Evolutionary conservation across 2,797 vertebrate species (phyloP).

Genomic region (Fistularia tabacaria): DNA sequence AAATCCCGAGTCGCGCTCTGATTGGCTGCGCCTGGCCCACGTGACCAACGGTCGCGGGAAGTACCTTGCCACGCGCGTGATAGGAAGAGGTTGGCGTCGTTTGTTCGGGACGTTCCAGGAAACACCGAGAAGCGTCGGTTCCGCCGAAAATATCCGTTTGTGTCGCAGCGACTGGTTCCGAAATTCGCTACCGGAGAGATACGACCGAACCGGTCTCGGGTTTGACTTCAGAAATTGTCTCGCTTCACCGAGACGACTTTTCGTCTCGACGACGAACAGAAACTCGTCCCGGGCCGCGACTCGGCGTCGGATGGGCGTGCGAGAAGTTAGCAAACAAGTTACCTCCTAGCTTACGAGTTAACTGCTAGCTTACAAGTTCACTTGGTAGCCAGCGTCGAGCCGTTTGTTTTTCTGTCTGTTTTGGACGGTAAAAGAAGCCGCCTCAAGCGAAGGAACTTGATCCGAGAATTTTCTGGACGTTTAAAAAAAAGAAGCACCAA

Average conservation of each 20-base stretch:
- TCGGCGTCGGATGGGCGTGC: slow-evolving; percentile 51
- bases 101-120: not conserved
- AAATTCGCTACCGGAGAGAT: slow-evolving; percentile 3
- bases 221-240: not conserved
- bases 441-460: too few relatives aligned
- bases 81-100: slow-evolving; percentile 35
- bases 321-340: slow-evolving; percentile 19
- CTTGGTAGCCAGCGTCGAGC: not conserved
- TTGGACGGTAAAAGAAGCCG: too few relatives aligned
- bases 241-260: not conserved
- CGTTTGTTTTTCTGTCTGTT: not conserved
- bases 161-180: not conserved
- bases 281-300: slow-evolving; percentile 24
- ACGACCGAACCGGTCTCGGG: not conserved
- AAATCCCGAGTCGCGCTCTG: slow-evolving; percentile 55
- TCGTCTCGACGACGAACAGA: not conserved
- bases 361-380: slow-evolving; percentile 17
- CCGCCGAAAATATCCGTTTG: not conserved
- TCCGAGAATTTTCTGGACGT: not conserved
- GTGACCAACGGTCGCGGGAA: slow-evolving; percentile 98
- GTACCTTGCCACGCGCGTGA: slow-evolving; percentile 73
- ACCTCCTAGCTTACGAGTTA: slow-evolving; percentile 20
- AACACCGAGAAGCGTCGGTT: not conserved
- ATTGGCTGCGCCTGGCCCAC: slow-evolving; percentile 71
- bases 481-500: not conserved